A percentile compares a stretch with the other conserved stretches of the same genome.
These are phyloP conservation scores for Psilanteris sp. DNA, from an alignment of 1,140 invertebrate species.

Conservation along the genomic window DNA sequence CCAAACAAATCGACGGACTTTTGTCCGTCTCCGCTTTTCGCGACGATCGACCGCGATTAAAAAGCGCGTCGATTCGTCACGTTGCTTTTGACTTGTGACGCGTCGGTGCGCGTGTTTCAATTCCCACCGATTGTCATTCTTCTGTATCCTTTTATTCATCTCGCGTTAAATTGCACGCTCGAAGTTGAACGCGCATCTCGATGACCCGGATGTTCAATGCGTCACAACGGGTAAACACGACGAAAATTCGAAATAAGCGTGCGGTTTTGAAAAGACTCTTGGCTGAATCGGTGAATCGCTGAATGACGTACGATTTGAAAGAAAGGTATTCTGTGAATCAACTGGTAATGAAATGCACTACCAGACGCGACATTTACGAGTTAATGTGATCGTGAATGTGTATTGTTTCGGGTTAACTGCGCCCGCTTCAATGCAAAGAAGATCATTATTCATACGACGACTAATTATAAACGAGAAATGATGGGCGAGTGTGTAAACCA, in stretches of 20 bases:
- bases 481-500: too few relatives aligned
- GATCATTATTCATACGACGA: too few relatives aligned
- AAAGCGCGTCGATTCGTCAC: background rate
- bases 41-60: background rate
- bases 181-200: constrained; percentile 25
- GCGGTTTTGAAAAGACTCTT: constrained; percentile 3
- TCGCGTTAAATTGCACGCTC: constrained; percentile 7
- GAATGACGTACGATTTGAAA: constrained; percentile 8
- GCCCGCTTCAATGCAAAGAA: too few relatives aligned
- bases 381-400: constrained; percentile 7
- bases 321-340: constrained; percentile 6
- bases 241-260: constrained; percentile 3
- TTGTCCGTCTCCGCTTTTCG: background rate
- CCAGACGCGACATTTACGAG: constrained; percentile 1
- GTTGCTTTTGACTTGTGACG: constrained; percentile 1
- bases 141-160: constrained; percentile 1
- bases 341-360: constrained; percentile 5
- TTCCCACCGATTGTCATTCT: constrained; percentile 14
- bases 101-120: background rate
- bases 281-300: constrained; percentile 7
- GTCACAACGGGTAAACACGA: constrained; percentile 13
- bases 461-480: too few relatives aligned
- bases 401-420: background rate
- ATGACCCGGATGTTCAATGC: constrained; percentile 16
- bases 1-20: background rate